Conservation (phyloP, 2,797 vertebrate species). For the Poeciliopsis paucimaculata region DNA sequence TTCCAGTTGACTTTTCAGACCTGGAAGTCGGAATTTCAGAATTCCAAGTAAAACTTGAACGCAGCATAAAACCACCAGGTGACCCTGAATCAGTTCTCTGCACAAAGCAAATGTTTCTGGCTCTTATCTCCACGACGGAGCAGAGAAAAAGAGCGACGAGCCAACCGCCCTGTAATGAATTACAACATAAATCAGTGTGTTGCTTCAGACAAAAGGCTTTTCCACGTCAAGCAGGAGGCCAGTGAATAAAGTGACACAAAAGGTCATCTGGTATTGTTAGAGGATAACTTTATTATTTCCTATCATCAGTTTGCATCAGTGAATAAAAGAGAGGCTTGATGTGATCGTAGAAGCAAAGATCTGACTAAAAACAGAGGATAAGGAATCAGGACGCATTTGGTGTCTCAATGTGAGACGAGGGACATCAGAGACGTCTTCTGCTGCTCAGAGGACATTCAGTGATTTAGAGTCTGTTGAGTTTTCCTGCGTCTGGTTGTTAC, state of each 20-base stretch:
- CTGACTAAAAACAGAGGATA: background rate
- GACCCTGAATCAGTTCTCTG: slow-evolving; percentile 1
- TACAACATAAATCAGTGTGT: slow-evolving; percentile 19
- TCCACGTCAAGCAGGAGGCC: background rate
- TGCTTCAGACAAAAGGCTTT: background rate
- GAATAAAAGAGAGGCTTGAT: background rate
- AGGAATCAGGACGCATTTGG: background rate
- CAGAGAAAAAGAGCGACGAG: slow-evolving; percentile 24
- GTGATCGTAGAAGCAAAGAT: background rate
- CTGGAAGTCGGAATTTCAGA: too few relatives aligned
- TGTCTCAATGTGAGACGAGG: background rate
- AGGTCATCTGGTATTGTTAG: background rate
- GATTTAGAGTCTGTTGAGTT: background rate
- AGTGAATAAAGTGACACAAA: background rate
- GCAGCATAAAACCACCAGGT: background rate
- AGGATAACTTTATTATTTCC: background rate
- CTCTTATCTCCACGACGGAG: background rate
- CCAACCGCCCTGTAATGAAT: slow-evolving; percentile 5
- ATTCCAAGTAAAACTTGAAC: too few relatives aligned
- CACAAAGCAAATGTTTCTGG: slow-evolving; percentile 6
- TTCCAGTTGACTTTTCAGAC: too few relatives aligned
- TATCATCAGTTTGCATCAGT: background rate
- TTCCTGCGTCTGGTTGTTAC: background rate
- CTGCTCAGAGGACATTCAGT: background rate
- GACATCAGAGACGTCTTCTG: background rate